Evolutionary conservation across 1,140 invertebrate genomes (phyloP), one percentile per base, ranked within the genome.

Genomic region (Aphaenogaster ashmeadi): DNA sequence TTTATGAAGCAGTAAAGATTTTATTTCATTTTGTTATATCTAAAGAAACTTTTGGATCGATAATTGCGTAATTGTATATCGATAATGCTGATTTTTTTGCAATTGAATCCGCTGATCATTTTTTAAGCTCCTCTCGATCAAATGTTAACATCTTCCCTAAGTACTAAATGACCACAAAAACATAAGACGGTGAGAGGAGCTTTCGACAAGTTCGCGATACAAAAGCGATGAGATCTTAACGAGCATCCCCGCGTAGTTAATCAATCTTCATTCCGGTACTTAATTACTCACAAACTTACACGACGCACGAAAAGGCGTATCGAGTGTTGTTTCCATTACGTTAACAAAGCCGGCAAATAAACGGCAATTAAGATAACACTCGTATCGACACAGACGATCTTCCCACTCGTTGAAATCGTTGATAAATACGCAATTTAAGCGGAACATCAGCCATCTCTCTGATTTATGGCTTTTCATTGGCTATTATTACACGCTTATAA

Each of bases 201-300:
- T 88, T 64, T 62, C 50, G 60, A 77, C 47, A 64, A 85, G 81
- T 69, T 62, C 38, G 62, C 71, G 33, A 77, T 88, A 56, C 64
- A 88, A 86, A 71, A 66, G 66, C 88, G 44, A 56, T 71, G 21
- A 78, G 44, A 67, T 62, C 64, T 74, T 80, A 81, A 81, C 41
- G 71, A 77, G 78, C 71, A 71, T 50, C 66, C 87, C 38, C 86
- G 50, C 27, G 56, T 67, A 62, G 79, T 79, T 90, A 71, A 91
- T 91, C 87, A 67, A 88, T 88, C 86, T 91, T 88, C 89, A 83
- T 91, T 90, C 77, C 15, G 56, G 44, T 78, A 78, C 80, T 90
- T 77, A 88, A 91, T 90, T 90, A 90, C 71, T 64, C 15, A 58
- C 60, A 52, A 69, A 72, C 66, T 88, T 88, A 88, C 50, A 56